Evolutionary conservation across 2,888 invertebrate genomes (phyloP), one percentile per base, ranked within the genome.

Genomic region (Nephrocerus scutellatus): DNA sequence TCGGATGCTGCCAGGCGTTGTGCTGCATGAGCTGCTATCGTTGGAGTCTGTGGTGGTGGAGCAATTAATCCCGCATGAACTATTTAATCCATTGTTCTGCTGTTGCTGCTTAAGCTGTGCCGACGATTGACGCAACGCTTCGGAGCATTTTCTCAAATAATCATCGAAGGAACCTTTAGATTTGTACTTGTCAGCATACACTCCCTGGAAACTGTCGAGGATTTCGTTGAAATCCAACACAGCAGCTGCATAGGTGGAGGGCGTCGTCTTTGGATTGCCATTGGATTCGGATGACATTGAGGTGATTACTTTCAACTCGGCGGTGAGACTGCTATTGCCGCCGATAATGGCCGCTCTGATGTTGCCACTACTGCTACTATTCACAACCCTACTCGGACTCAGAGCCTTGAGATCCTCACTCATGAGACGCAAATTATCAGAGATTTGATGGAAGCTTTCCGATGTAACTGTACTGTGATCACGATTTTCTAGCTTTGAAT

Each of bases 1-100:
- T 1, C 81, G 71, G 19, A 82, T 80, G 16, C 81, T 76, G 6
- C 77, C 75, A 10, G 77, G 77, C 18, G 78, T 78, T 53, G 70
- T 66, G 46, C 63, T 63, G 46, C 67, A 61, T 8, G 62, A 62
- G 41, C 63, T 64, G 41, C 66, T 62, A 35, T 65, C 63, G 20
- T 67, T 64, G 34, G 59, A 57, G n/a, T 49, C 51, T 9, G 23
- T 30, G n/a, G 15, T 23, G 30, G 39, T 43, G 38, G 50, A 52
- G 39, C 59, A 58, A 21, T 56, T 57, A 14, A 50, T 51, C 47
- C 47, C n/a, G n/a, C n/a, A n/a, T n/a, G n/a, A 19, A 16, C 15
- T 29, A 14, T n/a, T 19, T 21, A 20, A 36, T 9, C 32, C 32
- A 26, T 38, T 38, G 14, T 5, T 39, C 6, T 60, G 55, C 28